A percentile compares a stretch with the other conserved stretches of the same genome.
Conservation (phyloP, 2,113 vertebrate species). For the Agelaius phoeniceus region DNA sequence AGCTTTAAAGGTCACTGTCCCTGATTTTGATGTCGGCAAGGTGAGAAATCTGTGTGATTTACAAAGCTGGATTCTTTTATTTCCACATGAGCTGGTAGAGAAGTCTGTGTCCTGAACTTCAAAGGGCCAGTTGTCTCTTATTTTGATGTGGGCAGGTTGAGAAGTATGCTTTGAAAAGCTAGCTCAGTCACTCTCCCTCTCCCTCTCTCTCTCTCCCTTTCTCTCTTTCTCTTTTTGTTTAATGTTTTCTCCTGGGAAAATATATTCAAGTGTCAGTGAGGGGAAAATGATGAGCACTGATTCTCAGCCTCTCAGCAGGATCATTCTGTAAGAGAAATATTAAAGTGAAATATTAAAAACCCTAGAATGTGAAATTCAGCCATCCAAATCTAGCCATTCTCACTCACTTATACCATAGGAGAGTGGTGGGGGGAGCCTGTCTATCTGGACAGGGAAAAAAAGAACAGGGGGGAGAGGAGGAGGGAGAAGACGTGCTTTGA, state of each 20-base stretch:
- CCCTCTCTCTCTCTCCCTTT: not conserved
- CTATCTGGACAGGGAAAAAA: slow-evolving; percentile 26
- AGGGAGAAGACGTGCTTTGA: slow-evolving; percentile 67
- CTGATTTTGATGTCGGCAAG: slow-evolving; percentile 53
- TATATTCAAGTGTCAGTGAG: slow-evolving; percentile 77
- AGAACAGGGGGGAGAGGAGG: slow-evolving; percentile 47
- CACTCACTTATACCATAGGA: slow-evolving; percentile 50
- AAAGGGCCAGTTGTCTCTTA: slow-evolving; percentile 82
- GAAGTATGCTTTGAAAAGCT: slow-evolving; percentile 80
- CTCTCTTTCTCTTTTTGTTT: slow-evolving; percentile 71
- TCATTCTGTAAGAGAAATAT: slow-evolving; percentile 77
- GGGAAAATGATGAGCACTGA: slow-evolving; percentile 71
- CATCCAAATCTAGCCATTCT: slow-evolving; percentile 62
- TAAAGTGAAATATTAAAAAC: slow-evolving; percentile 85
- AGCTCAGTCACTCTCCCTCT: slow-evolving; percentile 49
- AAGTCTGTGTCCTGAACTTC: slow-evolving; percentile 77
- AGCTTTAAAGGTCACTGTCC: slow-evolving; percentile 24
- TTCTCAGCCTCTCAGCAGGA: slow-evolving; percentile 80
- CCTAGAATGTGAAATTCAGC: slow-evolving; percentile 75
- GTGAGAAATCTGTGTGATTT: slow-evolving; percentile 55
- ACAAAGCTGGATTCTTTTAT: slow-evolving; percentile 51
- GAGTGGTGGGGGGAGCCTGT: not conserved
- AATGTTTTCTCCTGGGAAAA: slow-evolving; percentile 80
- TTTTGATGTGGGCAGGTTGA: slow-evolving; percentile 83
- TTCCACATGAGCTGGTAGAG: slow-evolving; percentile 66